Base-by-base conservation (phyloP, 1,140 invertebrate genomes). In the Cydia strobilella region DNA sequence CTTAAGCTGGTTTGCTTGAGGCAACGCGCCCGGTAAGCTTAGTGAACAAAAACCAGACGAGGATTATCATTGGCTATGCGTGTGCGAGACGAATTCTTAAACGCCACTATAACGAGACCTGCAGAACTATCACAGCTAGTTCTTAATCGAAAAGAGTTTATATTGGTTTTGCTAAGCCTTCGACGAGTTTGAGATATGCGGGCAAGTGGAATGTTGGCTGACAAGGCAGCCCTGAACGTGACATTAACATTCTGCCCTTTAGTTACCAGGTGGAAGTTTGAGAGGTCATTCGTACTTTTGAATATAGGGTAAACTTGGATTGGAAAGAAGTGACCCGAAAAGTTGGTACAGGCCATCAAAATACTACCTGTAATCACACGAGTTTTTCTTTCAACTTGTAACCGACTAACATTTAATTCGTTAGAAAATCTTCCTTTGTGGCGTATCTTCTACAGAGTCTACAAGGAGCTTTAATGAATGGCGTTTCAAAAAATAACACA, bases 221-320 rank as follows among this genome's bases (percentile, higher is more conserved):
- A 42, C 65, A 18, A 39, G n/a, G n/a, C 63, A n/a, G 65, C 54
- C 54, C 54, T 69, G 65, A 69, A 59, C 65, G 31, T 69, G 65
- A 69, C 65, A 59, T 35, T 35, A 39, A 39, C 15, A 69, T 66
- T 31, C n/a, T 35, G 27, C 65, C 65, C 65, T 35, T 69, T 69
- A 20, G 65, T 69, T 69, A 69, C 65, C 31, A 15, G 48, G 63
- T 69, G 65, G 31, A 69, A 69, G 31, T 69, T 69, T 39, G 31
- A 39, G 31, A 31, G 65, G 27, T 35, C 65, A 35, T 69, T 65
- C 6, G 25, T 7, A 7, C 25, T 31, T 31, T 31, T 35, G 4
- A 20, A 69, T 65, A 31, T 65, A 9, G 62, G 25, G 10, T 27
- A 65, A 31, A 27, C 4, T n/a, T 15, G 48, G 48, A n/a, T n/a